phyloP scores from a whole-genome alignment of 1,140 invertebrate species.

The Physella acuta region DNA sequence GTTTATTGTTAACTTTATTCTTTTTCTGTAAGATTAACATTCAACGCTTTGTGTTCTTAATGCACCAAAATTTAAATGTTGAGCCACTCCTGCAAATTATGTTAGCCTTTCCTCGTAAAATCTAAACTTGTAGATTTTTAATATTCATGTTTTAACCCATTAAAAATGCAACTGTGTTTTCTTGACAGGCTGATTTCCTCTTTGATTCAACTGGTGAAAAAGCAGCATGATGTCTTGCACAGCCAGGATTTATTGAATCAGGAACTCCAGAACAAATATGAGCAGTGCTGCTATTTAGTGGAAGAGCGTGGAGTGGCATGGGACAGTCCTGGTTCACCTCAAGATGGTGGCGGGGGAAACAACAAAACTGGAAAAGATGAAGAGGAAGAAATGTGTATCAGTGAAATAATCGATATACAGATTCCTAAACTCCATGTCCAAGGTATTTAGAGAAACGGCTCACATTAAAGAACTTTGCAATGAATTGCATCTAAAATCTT shows the following conservation, averaged over 20 bases:
- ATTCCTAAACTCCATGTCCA: slow-evolving; percentile 9
- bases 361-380: not conserved
- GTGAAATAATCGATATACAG: slow-evolving; percentile 36
- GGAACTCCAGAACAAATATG: slow-evolving; percentile 35
- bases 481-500: no score
- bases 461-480: no score
- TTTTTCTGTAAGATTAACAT: no score
- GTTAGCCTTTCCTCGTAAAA: not conserved
- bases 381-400: slow-evolving; percentile 28
- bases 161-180: no score
- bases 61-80: not conserved
- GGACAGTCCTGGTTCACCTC: slow-evolving; percentile 29
- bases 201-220: slow-evolving; percentile 37
- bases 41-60: no score
- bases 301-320: slow-evolving; percentile 43
- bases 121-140: not conserved
- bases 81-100: not conserved
- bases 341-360: not conserved
- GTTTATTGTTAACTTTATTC: no score
- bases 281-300: slow-evolving; percentile 32
- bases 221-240: slow-evolving; percentile 40
- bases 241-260: slow-evolving; percentile 36
- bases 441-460: no score
- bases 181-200: slow-evolving; percentile 35
- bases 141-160: not conserved